These are phyloP conservation scores for Minunthozetes semirufus DNA, from an alignment of 2,888 invertebrate genomes.

Conservation along the genomic window DNA sequence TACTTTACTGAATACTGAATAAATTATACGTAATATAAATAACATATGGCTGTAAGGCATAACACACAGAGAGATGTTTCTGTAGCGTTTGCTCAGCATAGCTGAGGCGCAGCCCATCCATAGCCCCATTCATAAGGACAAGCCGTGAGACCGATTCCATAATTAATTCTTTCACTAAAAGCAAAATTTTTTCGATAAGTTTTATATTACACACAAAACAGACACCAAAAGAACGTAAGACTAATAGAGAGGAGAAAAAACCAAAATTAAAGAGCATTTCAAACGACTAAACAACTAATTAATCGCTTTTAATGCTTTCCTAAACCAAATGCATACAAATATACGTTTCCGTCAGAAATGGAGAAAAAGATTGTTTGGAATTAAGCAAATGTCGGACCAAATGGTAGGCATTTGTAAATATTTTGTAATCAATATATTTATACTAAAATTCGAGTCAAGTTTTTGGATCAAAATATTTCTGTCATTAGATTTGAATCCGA, in stretches of 20 bases:
- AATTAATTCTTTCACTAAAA: conserved; percentile 20
- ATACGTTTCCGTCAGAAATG: too few species aligned
- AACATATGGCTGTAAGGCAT: conserved; percentile 30
- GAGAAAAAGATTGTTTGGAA: too few species aligned
- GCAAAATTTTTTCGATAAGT: not conserved
- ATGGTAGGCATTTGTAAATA: too few species aligned
- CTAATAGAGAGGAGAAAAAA: not conserved
- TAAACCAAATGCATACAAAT: too few species aligned
- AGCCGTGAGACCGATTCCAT: conserved; percentile 14
- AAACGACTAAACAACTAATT: not conserved
- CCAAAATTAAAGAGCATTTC: not conserved
- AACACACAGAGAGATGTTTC: conserved; percentile 5
- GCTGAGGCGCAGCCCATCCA: not conserved
- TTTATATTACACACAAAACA: conserved; percentile 16
- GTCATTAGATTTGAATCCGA: too few species aligned
- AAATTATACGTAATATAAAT: conserved; percentile 27
- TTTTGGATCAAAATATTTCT: too few species aligned
- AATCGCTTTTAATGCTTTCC: too few species aligned
- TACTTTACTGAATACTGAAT: conserved; percentile 16
- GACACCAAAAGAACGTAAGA: not conserved
- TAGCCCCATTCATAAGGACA: not conserved
- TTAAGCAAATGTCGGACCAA: too few species aligned
- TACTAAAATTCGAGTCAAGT: too few species aligned
- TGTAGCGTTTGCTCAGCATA: too few species aligned
- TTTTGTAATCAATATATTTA: too few species aligned